Evolutionary conservation across 2,113 vertebrate genomes (phyloP).

Genomic region (Lucifuga dentata): DNA sequence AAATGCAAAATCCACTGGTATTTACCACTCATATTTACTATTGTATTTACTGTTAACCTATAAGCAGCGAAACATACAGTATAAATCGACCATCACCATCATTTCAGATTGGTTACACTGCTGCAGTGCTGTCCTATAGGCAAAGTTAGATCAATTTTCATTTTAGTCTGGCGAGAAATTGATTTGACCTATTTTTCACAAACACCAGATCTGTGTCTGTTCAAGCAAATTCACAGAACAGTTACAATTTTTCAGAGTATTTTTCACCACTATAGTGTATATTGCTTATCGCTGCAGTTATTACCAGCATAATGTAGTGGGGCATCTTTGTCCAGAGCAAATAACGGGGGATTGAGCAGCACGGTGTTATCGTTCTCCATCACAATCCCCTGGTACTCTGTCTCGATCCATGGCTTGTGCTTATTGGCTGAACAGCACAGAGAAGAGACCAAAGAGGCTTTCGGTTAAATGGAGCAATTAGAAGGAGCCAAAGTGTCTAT

Average conservation of each 20-base stretch:
- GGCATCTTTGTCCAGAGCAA: slow-evolving; percentile 97
- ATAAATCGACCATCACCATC: slow-evolving; percentile 14
- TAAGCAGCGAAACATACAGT: neutral
- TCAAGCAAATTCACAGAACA: slow-evolving; percentile 4
- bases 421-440: slow-evolving; percentile 90
- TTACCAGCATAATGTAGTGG: slow-evolving; percentile 96
- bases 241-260: neutral
- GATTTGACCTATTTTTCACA: slow-evolving; percentile 57
- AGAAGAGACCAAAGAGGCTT: slow-evolving; percentile 54
- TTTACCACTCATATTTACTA: slow-evolving; percentile 35
- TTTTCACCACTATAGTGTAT: neutral
- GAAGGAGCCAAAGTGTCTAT: slow-evolving; percentile 63
- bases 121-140: slow-evolving; percentile 5
- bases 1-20: neutral
- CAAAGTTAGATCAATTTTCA: slow-evolving; percentile 25
- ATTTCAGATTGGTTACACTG: slow-evolving; percentile 3
- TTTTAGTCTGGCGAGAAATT: slow-evolving; percentile 8
- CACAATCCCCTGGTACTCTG: slow-evolving; percentile 97
- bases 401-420: slow-evolving; percentile 99
- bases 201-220: neutral
- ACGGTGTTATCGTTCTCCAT: slow-evolving; percentile 99
- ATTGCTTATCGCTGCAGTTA: slow-evolving; percentile 3
- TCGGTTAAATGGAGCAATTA: slow-evolving; percentile 77
- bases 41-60: neutral
- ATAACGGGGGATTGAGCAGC: slow-evolving; percentile 95